phyloP scores from a whole-genome alignment of 2,113 vertebrate genomes.

The Megaceryle maxima region DNA sequence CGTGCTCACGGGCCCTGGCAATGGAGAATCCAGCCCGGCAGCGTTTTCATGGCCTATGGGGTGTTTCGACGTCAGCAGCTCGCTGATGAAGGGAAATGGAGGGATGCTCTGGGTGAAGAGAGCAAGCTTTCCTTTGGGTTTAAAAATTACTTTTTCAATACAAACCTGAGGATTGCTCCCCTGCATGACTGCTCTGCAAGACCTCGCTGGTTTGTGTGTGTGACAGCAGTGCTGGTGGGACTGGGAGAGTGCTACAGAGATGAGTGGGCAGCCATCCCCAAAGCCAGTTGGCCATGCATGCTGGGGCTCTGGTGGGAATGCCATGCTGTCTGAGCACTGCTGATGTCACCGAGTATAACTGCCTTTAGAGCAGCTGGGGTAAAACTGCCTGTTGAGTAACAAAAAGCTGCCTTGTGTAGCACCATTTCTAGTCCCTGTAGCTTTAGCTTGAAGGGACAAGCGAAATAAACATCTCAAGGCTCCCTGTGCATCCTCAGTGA shows the following conservation, averaged over 20 bases:
- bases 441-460: neutral
- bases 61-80: neutral
- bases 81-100: neutral
- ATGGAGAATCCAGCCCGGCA: neutral
- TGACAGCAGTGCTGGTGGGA: neutral
- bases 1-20: neutral
- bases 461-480: neutral
- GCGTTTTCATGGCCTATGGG: rapidly evolving
- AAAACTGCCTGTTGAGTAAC: neutral
- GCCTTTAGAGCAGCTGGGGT: neutral
- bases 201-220: neutral
- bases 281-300: neutral
- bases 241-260: neutral
- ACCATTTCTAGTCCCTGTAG: neutral
- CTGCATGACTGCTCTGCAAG: neutral
- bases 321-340: neutral
- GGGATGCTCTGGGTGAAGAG: neutral
- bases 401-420: neutral
- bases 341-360: neutral
- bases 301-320: neutral
- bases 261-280: neutral
- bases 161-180: neutral
- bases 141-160: neutral
- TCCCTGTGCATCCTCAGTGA: neutral
- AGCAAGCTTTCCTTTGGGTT: neutral